These are phyloP conservation scores for Odontamblyopus rebecca DNA, from an alignment of 2,797 vertebrate species.

Conservation along the genomic window DNA sequence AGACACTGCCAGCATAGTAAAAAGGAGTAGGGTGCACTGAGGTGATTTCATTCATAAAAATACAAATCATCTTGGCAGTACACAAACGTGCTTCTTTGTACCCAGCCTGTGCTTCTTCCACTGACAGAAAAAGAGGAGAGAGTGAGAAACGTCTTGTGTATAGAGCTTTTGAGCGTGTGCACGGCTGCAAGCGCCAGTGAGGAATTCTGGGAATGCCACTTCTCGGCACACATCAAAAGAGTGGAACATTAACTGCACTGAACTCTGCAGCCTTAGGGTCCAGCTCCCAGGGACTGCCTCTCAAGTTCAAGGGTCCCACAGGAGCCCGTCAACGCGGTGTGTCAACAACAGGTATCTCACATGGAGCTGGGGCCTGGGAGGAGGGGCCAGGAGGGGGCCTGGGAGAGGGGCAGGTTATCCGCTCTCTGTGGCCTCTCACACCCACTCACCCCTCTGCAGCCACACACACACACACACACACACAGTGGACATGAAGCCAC, in stretches of 20 bases:
- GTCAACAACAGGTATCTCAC: conserved; percentile 71
- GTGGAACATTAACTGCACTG: conserved; percentile 77
- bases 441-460: background rate
- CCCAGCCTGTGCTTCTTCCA: conserved; percentile 27
- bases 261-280: conserved; percentile 63
- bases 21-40: background rate
- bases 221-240: conserved; percentile 73
- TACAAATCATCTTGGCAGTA: conserved; percentile 13
- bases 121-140: conserved; percentile 26
- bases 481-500: background rate
- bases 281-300: conserved; percentile 61
- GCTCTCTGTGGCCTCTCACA: conserved; percentile 6
- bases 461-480: background rate
- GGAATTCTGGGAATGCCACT: conserved; percentile 80
- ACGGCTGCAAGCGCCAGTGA: conserved; percentile 61
- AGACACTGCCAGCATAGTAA: background rate
- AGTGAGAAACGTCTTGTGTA: conserved; percentile 63
- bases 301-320: conserved; percentile 68
- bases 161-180: conserved; percentile 63
- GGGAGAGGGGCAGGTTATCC: conserved; percentile 24
- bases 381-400: conserved; percentile 37
- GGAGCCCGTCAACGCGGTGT: conserved; percentile 52
- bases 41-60: background rate
- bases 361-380: conserved; percentile 31
- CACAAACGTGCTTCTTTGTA: conserved; percentile 11